Conservation (phyloP, 2,888 invertebrate species). For the Sphaerophoria taeniata region DNA sequence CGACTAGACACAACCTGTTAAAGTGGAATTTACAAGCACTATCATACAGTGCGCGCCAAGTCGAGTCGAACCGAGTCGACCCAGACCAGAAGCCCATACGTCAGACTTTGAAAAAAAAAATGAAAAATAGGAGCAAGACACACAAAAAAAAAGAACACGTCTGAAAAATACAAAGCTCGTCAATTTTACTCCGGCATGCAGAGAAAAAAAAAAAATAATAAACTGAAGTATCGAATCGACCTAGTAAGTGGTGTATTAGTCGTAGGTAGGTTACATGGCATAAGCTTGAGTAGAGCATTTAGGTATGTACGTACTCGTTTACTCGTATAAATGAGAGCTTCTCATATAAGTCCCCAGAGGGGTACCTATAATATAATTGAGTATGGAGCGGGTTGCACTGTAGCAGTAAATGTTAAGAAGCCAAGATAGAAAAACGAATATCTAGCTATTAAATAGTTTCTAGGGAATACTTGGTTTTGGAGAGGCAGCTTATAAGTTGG, state of each 20-base stretch:
- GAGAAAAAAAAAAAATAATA: background rate
- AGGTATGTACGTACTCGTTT: background rate
- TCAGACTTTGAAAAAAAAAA: constrained; percentile 57
- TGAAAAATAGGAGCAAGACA: constrained; percentile 3
- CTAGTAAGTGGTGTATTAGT: constrained; percentile 59
- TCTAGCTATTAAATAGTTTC: constrained; percentile 52
- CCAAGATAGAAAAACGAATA: constrained; percentile 39
- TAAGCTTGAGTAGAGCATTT: background rate
- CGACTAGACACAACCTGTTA: constrained; percentile 74
- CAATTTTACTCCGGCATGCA: constrained; percentile 62
- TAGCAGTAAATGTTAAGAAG: constrained; percentile 68
- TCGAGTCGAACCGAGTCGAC: constrained; percentile 59
- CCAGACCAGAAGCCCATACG: constrained; percentile 70
- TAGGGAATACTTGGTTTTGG: constrained; percentile 42
- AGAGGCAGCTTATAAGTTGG: constrained; percentile 32
- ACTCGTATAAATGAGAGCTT: constrained; percentile 46
- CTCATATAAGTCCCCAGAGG: constrained; percentile 29
- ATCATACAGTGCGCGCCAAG: constrained; percentile 63
- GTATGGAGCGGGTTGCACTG: constrained; percentile 46
- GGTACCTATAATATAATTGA: constrained; percentile 12
- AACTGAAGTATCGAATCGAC: constrained; percentile 72
- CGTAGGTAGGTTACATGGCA: background rate
- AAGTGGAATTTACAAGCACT: constrained; percentile 74
- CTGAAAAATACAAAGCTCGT: constrained; percentile 62
- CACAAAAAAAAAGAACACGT: constrained; percentile 13